Conservation (phyloP, 2,113 vertebrate species). For the Poicephalus gulielmi region DNA sequence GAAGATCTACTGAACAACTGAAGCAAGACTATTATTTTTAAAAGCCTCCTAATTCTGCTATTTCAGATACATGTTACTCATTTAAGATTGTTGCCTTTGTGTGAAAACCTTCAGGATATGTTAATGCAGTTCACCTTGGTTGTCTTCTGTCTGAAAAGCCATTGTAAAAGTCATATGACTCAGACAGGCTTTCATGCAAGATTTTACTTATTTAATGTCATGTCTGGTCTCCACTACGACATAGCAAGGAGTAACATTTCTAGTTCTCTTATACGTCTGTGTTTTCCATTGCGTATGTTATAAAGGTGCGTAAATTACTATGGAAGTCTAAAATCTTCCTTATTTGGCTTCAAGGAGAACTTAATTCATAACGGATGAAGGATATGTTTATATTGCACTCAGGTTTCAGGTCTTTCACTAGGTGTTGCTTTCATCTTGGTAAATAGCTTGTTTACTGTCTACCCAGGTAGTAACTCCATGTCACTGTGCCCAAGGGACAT, state of each 20-base stretch:
- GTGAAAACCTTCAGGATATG: not conserved
- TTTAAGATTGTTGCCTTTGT: not conserved
- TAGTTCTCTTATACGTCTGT: not conserved
- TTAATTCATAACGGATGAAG: not conserved
- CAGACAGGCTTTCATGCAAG: not conserved
- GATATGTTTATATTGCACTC: not conserved
- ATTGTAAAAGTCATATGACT: not conserved
- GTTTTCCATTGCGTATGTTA: not conserved
- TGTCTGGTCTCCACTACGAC: not conserved
- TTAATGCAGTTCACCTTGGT: not conserved
- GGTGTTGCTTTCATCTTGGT: not conserved
- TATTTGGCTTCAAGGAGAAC: not conserved
- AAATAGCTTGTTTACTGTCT: not conserved
- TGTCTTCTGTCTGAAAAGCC: not conserved
- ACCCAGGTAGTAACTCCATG: not conserved
- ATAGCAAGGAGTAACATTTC: not conserved
- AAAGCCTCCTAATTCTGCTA: not conserved
- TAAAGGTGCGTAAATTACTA: not conserved
- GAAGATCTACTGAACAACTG: slow-evolving; percentile 23
- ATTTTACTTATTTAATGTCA: not conserved
- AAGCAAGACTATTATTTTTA: not conserved
- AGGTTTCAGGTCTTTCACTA: not conserved
- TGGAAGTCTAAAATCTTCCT: not conserved
- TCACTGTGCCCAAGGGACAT: not conserved
- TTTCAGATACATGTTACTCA: not conserved